Conservation (phyloP, 2,888 invertebrate species). For the Microctonus aethiopoides region DNA sequence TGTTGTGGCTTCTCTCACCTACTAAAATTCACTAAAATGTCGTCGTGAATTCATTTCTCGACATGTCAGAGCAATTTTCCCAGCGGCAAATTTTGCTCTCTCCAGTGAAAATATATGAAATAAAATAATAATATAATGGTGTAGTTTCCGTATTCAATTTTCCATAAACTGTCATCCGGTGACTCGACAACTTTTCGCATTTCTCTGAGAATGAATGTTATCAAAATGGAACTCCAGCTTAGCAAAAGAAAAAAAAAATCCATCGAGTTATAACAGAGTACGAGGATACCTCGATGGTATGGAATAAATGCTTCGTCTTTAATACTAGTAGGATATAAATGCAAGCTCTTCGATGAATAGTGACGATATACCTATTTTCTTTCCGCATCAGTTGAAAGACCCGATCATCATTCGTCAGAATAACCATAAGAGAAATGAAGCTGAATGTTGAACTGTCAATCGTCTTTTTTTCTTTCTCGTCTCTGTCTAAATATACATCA, state of each 20-base stretch:
- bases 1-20: conserved; percentile 3
- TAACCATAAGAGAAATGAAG: background rate
- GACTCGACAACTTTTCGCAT: conserved; percentile 1
- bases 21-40: background rate
- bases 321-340: background rate
- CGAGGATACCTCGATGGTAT: background rate
- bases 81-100: background rate
- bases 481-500: background rate
- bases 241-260: background rate
- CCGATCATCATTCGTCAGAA: background rate
- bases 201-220: background rate
- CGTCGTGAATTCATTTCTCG: background rate
- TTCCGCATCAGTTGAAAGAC: background rate
- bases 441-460: background rate
- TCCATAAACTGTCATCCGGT: background rate
- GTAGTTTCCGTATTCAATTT: background rate
- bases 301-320: conserved; percentile 6
- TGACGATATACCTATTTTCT: too few relatives aligned
- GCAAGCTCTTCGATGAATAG: background rate
- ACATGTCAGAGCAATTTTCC: background rate
- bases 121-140: background rate
- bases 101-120: background rate
- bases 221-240: background rate
- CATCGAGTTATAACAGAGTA: background rate
- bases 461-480: background rate